A percentile compares a stretch with the other conserved stretches of the same genome.
These are phyloP conservation scores for Nixonia krombeini DNA, from an alignment of 1,140 invertebrate species.

Conservation along the genomic window DNA sequence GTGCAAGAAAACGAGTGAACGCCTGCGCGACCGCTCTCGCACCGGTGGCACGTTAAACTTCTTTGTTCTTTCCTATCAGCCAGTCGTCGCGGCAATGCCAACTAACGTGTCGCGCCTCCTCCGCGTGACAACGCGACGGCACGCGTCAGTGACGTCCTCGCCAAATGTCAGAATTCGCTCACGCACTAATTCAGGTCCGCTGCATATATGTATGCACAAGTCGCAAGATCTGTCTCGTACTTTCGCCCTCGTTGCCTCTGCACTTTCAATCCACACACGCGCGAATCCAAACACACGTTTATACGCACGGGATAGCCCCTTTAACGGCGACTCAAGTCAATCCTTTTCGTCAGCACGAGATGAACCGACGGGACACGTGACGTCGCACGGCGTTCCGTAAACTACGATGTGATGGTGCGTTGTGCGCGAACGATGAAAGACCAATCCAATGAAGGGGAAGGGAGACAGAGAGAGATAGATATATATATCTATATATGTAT, in stretches of 20 bases:
- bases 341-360: background rate
- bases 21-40: constrained; percentile 8
- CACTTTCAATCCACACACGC: no score
- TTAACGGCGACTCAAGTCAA: background rate
- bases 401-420: background rate
- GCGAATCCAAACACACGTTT: background rate
- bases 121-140: background rate
- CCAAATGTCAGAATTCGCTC: no score
- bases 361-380: no score
- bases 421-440: no score
- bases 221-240: background rate
- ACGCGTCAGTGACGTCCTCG: background rate
- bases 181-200: no score
- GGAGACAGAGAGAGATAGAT: no score
- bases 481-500: no score
- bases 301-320: background rate
- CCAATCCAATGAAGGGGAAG: no score
- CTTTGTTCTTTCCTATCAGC: constrained; percentile 46
- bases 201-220: no score
- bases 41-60: constrained; percentile 36
- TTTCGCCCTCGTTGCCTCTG: constrained; percentile 4
- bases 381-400: no score
- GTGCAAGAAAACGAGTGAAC: constrained; percentile 7
- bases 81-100: background rate
- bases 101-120: background rate